Conservation (phyloP, 2,888 invertebrate species). For the Lithodes maja region DNA sequence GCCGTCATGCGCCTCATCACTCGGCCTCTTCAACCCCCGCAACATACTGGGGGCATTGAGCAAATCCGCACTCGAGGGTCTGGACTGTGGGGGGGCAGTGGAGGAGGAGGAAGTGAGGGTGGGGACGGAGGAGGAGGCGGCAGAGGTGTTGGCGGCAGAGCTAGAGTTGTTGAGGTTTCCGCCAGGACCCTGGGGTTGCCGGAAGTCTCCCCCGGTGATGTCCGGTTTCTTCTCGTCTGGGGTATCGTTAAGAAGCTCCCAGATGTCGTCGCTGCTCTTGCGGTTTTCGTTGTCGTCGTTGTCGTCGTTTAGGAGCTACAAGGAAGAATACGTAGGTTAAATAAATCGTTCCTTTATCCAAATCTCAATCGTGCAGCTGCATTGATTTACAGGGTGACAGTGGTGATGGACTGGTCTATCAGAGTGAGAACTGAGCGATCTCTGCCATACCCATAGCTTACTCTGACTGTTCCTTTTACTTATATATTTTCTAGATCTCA, state of each 20-base stretch:
- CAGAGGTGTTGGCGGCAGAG: slow-evolving; percentile 10
- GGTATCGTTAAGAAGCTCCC: slow-evolving; percentile 40
- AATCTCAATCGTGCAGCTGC: too few species aligned
- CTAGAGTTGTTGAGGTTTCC: slow-evolving; percentile 23
- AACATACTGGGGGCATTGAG: slow-evolving; percentile 37
- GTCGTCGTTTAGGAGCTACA: slow-evolving; percentile 62
- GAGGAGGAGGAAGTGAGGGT: slow-evolving; percentile 46
- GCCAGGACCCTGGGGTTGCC: slow-evolving; percentile 54
- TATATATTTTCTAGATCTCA: too few species aligned
- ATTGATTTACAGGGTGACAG: too few species aligned
- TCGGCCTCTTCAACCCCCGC: slow-evolving; percentile 67
- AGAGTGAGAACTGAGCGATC: too few species aligned
- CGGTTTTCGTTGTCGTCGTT: slow-evolving; percentile 60
- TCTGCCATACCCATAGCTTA: too few species aligned
- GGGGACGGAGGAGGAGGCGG: slow-evolving; percentile 43
- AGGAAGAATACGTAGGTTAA: not conserved
- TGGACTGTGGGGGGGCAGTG: slow-evolving; percentile 26
- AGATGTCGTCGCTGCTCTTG: slow-evolving; percentile 48
- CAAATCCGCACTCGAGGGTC: slow-evolving; percentile 43
- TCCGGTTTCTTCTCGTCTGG: slow-evolving; percentile 57
- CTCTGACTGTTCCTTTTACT: too few species aligned
- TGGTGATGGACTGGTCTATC: too few species aligned
- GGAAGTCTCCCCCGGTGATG: slow-evolving; percentile 40
- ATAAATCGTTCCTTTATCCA: not conserved
- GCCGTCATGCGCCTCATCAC: slow-evolving; percentile 69